A percentile compares a stretch with the other conserved stretches of the same genome.
Evolutionary conservation across 2,797 vertebrate genomes (phyloP).

Genomic region (Carduelis carduelis): DNA sequence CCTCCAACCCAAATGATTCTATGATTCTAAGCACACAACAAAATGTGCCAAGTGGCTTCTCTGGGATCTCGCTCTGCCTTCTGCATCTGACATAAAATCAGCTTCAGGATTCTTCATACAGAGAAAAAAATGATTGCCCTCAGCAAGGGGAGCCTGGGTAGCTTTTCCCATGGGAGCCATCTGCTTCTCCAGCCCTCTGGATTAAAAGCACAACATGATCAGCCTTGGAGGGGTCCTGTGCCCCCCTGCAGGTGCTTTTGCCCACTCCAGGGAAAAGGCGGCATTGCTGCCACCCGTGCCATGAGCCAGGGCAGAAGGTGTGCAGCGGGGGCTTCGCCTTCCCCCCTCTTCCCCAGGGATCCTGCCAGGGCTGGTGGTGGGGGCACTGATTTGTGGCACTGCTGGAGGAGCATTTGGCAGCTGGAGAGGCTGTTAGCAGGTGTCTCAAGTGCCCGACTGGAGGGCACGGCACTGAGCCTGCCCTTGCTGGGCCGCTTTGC

Average conservation of each 20-base stretch:
- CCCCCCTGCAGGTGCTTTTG: background rate
- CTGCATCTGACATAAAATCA: background rate
- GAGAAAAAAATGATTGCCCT: background rate
- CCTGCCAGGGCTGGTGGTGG: background rate
- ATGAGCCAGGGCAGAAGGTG: background rate
- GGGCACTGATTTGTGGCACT: background rate
- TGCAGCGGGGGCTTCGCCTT: background rate
- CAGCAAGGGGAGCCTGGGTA: background rate
- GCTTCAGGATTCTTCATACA: background rate
- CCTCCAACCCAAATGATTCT: background rate
- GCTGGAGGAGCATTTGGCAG: background rate
- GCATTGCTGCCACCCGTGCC: background rate
- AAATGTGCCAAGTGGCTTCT: background rate
- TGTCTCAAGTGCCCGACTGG: background rate
- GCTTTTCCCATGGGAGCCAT: background rate
- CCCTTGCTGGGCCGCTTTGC: background rate
- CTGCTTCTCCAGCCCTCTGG: background rate
- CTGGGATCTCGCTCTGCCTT: background rate
- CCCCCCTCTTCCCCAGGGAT: background rate
- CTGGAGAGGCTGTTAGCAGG: slow-evolving; percentile 41
- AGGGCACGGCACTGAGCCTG: slow-evolving; percentile 5
- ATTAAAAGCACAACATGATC: accelerated
- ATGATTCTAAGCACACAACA: background rate
- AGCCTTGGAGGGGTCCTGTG: background rate
- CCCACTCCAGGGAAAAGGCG: background rate